phyloP scores from a whole-genome alignment of 64 coral and sea anemone genomes.

The Montipora cactus region DNA sequence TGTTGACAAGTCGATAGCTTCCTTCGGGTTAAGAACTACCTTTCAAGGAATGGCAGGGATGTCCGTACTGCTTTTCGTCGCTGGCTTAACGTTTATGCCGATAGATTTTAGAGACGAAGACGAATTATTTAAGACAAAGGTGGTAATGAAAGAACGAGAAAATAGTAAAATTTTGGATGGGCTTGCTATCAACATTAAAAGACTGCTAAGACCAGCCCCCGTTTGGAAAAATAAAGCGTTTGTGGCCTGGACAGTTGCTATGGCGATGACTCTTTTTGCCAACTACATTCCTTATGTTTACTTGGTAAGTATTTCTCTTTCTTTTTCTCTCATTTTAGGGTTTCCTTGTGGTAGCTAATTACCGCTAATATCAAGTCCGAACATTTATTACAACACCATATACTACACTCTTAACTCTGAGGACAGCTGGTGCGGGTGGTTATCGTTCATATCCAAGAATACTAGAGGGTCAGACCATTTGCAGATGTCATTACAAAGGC shows the following conservation, averaged over 20 bases:
- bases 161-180: not conserved
- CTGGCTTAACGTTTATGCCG: conserved; percentile 51
- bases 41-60: conserved; percentile 53
- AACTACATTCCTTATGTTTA: conserved; percentile 84
- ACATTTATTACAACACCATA: too few relatives aligned
- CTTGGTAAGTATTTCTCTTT: conserved; percentile 59
- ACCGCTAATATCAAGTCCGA: too few relatives aligned
- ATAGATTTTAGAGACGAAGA: conserved; percentile 30
- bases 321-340: not conserved
- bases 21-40: conserved; percentile 65
- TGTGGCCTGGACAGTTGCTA: conserved; percentile 71
- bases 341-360: too few relatives aligned
- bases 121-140: not conserved
- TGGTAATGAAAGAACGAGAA: conserved; percentile 20
- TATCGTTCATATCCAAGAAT: not conserved
- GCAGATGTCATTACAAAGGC: too few relatives aligned
- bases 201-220: conserved; percentile 36
- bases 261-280: conserved; percentile 74
- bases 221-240: conserved; percentile 90
- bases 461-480: too few relatives aligned
- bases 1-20: conserved; percentile 47
- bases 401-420: too few relatives aligned
- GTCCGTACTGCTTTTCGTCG: conserved; percentile 35
- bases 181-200: conserved; percentile 24
- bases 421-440: too few relatives aligned